A percentile compares a stretch with the other conserved stretches of the same genome.
Conservation (phyloP, 2,797 vertebrate species). For the Orestias chungarensis region DNA sequence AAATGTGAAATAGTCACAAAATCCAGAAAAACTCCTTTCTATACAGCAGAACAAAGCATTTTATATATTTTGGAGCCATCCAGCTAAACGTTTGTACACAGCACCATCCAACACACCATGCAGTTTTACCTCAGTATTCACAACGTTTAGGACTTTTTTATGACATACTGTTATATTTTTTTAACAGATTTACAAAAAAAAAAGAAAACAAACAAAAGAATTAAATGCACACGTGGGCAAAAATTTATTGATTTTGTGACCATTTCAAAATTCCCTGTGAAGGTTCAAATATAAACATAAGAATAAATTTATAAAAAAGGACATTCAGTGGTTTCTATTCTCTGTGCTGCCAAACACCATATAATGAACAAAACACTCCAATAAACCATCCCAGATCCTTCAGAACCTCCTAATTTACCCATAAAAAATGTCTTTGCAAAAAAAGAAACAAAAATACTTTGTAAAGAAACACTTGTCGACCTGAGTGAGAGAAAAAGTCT, state of each 20-base stretch:
- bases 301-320: constrained; percentile 68
- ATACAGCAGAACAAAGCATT: neutral
- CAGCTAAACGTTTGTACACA: neutral
- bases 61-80: neutral
- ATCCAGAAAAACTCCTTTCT: neutral
- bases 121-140: too few species aligned
- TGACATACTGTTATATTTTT: neutral
- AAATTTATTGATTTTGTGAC: constrained; percentile 3
- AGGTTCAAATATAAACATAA: constrained; percentile 48
- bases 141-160: neutral
- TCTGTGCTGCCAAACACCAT: constrained; percentile 70
- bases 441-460: constrained; percentile 62
- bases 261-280: constrained; percentile 2
- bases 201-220: neutral
- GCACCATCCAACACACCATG: neutral
- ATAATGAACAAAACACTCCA: constrained; percentile 51
- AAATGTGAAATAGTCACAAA: constrained; percentile 34
- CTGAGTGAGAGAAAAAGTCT: constrained; percentile 89
- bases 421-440: constrained; percentile 73
- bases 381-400: constrained; percentile 62
- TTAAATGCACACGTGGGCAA: neutral
- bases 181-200: neutral
- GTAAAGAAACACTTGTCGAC: constrained; percentile 81
- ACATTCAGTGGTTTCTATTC: constrained; percentile 67
- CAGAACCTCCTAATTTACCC: constrained; percentile 69